Percentiles rank a stretch among this genome's conserved stretches.
Evolutionary conservation across 2,797 vertebrate genomes (phyloP).

Genomic region (Siniperca undulata): DNA sequence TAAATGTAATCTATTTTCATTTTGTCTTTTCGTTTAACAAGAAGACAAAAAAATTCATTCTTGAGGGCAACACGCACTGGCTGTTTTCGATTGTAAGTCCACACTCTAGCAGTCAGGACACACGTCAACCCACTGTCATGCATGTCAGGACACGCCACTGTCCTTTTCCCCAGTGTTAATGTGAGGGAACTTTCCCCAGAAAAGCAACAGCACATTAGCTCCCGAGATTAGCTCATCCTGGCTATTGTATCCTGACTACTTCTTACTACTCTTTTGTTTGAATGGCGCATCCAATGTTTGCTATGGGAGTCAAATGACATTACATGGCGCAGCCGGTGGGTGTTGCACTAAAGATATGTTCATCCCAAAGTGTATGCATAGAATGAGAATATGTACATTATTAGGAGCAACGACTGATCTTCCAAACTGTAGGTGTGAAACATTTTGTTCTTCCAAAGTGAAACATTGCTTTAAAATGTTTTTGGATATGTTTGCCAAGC

Average conservation of each 20-base stretch:
- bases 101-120: not conserved
- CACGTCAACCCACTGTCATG: not conserved
- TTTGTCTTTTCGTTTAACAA: conserved; percentile 4
- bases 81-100: not conserved
- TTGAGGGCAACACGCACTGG: conserved; percentile 16
- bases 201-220: not conserved
- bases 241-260: not conserved
- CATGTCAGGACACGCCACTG: not conserved
- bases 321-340: conserved; percentile 1
- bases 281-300: not conserved
- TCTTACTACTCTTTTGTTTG: not conserved
- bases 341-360: conserved; percentile 20
- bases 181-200: too few relatives aligned
- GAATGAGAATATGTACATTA: not conserved
- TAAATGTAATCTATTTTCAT: not conserved
- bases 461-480: conserved; percentile 30
- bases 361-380: conserved; percentile 1
- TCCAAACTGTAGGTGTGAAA: conserved; percentile 4
- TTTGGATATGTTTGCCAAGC: not conserved
- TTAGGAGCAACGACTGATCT: not conserved
- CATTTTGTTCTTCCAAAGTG: conserved; percentile 30
- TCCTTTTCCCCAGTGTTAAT: not conserved
- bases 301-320: not conserved
- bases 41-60: conserved; percentile 4
- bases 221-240: not conserved